Conservation (phyloP, 2,113 vertebrate genomes). For the Cinclus cinclus region DNA sequence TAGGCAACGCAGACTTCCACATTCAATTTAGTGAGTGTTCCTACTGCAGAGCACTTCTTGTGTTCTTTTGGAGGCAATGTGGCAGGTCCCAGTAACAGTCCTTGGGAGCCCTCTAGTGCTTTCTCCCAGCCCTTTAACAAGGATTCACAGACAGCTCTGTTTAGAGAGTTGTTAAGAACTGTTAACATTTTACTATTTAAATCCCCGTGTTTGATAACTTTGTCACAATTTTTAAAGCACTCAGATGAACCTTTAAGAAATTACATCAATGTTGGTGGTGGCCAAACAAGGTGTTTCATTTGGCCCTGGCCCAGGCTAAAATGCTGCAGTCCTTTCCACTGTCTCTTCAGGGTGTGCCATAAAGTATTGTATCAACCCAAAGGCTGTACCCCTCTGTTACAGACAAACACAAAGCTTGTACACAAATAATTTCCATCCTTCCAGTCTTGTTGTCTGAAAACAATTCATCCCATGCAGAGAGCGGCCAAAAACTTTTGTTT, state of each 20-base stretch:
- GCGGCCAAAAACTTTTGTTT: background rate
- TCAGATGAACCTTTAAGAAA: background rate
- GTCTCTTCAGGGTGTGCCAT: background rate
- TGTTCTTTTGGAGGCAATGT: background rate
- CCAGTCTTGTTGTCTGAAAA: background rate
- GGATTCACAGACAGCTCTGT: background rate
- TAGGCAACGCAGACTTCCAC: background rate
- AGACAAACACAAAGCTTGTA: background rate
- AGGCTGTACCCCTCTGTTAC: background rate
- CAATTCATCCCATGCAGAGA: background rate
- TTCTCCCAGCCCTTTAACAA: background rate
- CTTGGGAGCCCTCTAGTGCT: constrained; percentile 70
- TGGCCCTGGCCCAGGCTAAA: background rate
- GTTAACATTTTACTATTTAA: background rate
- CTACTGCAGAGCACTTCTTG: background rate
- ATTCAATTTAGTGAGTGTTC: background rate
- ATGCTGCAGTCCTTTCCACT: background rate
- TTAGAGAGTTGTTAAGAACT: background rate
- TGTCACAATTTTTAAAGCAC: background rate
- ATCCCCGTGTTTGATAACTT: background rate
- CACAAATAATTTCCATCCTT: background rate
- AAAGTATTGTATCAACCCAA: background rate
- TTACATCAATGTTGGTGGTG: background rate
- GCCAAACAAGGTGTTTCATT: background rate
- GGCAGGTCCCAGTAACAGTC: background rate